Conservation (phyloP, 2,797 vertebrate species). For the Neosilurus hyrtlii region DNA sequence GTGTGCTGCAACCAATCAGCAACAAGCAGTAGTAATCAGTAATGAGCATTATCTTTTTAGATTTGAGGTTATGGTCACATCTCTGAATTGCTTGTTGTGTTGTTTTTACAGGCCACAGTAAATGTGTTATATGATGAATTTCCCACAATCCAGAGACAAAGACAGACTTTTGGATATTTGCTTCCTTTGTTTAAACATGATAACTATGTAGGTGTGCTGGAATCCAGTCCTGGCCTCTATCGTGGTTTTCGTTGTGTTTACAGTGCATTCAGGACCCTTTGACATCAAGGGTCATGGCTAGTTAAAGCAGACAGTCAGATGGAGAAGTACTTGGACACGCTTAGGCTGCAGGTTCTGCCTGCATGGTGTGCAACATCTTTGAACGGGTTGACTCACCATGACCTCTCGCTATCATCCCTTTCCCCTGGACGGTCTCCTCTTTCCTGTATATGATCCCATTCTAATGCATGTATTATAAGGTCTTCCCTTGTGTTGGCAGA, state of each 20-base stretch:
- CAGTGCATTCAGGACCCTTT: conserved; percentile 62
- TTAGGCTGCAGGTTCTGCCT: conserved; percentile 21
- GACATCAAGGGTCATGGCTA: conserved; percentile 63
- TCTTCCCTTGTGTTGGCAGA: background rate
- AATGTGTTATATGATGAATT: background rate
- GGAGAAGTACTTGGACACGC: conserved; percentile 60
- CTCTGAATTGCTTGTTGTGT: background rate
- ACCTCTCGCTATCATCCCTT: conserved; percentile 14
- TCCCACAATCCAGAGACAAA: background rate
- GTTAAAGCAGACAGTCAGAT: conserved; percentile 59
- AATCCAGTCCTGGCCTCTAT: conserved; percentile 66
- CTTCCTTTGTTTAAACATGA: conserved; percentile 53
- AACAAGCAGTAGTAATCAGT: background rate
- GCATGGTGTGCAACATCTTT: conserved; percentile 23
- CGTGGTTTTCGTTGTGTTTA: conserved; percentile 66
- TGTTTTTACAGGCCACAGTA: background rate
- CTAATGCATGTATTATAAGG: background rate
- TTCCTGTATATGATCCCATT: background rate
- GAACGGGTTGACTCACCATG: conserved; percentile 27
- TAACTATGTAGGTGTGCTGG: conserved; percentile 58
- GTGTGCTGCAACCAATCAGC: background rate
- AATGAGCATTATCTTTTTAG: background rate
- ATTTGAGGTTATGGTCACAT: background rate
- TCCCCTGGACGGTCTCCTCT: background rate
- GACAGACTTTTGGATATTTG: conserved; percentile 49